A percentile compares a stretch with the other conserved stretches of the same genome.
phyloP scores from a whole-genome alignment of 2,888 invertebrate species.

The Andrena hattorfiana region DNA sequence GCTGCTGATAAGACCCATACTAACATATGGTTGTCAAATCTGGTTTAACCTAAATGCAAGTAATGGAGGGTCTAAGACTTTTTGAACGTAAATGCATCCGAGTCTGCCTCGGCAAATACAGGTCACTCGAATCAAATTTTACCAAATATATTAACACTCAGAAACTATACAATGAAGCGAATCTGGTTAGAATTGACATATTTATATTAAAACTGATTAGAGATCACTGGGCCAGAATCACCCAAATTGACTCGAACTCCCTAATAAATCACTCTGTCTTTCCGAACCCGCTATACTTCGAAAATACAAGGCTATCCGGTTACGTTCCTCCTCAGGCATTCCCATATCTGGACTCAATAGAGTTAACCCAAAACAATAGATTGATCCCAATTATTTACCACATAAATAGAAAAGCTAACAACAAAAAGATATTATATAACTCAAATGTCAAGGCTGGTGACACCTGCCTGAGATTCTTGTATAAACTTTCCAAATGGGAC shows the following conservation, averaged over 20 bases:
- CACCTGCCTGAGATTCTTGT: too few species aligned
- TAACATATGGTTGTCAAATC: too few species aligned
- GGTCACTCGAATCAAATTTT: background rate
- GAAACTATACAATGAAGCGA: slow-evolving; percentile 32
- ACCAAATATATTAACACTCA: slow-evolving; percentile 29
- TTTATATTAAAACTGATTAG: slow-evolving; percentile 17
- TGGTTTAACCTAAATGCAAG: slow-evolving; percentile 25
- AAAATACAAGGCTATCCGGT: background rate
- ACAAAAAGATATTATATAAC: too few species aligned
- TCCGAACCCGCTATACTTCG: background rate
- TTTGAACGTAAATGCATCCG: slow-evolving; percentile 56
- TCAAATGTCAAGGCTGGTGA: too few species aligned
- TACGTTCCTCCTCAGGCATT: background rate
- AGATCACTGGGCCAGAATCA: background rate
- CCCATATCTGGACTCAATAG: too few species aligned
- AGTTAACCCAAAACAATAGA: too few species aligned
- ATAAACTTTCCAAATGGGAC: too few species aligned
- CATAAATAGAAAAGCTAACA: too few species aligned
- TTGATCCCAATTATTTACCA: too few species aligned
- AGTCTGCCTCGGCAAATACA: slow-evolving; percentile 25
- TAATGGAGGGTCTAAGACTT: slow-evolving; percentile 38
- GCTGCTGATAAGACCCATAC: slow-evolving; percentile 3
- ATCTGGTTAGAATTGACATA: slow-evolving; percentile 28
- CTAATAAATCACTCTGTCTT: background rate
- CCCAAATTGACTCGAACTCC: background rate